phyloP scores from a whole-genome alignment of 2,888 invertebrate species.

The Tenthredo livida region DNA sequence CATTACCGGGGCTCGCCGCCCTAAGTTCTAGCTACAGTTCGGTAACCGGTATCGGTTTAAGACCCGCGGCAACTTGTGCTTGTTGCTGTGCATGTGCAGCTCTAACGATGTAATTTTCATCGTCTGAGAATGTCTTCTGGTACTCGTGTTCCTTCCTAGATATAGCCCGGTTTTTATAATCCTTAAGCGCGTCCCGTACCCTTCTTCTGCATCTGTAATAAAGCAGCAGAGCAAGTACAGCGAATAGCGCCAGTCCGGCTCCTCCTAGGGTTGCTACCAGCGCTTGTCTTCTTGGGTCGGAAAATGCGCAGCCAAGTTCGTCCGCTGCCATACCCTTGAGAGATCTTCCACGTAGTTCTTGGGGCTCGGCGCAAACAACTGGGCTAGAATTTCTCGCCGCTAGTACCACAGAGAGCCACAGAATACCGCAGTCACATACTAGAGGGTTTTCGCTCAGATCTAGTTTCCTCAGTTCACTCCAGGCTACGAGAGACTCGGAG shows the following conservation, averaged over 20 bases:
- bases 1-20: conserved; percentile 86
- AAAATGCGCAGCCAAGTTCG: conserved; percentile 90
- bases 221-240: conserved; percentile 86
- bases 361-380: conserved; percentile 87
- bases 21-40: conserved; percentile 98
- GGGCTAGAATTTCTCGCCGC: conserved; percentile 85
- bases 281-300: conserved; percentile 89
- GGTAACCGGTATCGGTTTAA: conserved; percentile 91
- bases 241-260: conserved; percentile 86
- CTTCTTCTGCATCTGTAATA: conserved; percentile 88
- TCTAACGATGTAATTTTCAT: conserved; percentile 87
- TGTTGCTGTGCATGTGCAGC: conserved; percentile 80
- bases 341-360: conserved; percentile 85
- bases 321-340: conserved; percentile 86
- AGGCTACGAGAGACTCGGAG: conserved; percentile 89
- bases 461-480: conserved; percentile 87
- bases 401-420: conserved; percentile 89
- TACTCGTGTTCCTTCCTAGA: conserved; percentile 92
- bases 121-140: conserved; percentile 93
- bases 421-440: conserved; percentile 88
- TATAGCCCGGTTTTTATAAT: conserved; percentile 86
- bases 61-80: conserved; percentile 71
- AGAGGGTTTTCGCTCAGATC: conserved; percentile 92
- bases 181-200: conserved; percentile 90
- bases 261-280: conserved; percentile 89